These are phyloP conservation scores for Palythoa heliodiscus DNA, from an alignment of 92 coral and sea anemone genomes.

Conservation along the genomic window DNA sequence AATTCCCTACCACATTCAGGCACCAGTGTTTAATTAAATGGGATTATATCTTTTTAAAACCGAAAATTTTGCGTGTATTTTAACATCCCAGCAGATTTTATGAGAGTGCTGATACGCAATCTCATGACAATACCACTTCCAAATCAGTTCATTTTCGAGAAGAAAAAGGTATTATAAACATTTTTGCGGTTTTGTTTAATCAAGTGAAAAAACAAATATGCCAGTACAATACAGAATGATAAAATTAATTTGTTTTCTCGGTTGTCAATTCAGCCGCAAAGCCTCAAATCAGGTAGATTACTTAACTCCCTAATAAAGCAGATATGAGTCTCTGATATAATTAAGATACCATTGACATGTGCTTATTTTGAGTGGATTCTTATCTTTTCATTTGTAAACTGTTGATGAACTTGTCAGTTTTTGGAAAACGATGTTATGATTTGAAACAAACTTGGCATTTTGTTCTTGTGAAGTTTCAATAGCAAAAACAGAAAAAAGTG, in stretches of 20 bases:
- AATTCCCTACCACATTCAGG: background rate
- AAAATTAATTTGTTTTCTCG: conserved; percentile 15
- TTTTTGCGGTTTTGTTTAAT: conserved; percentile 24
- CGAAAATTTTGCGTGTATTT: background rate
- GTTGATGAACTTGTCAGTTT: background rate
- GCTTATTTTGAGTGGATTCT: background rate
- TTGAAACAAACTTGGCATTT: too few species aligned
- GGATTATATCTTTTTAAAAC: too few species aligned
- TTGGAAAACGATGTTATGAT: background rate
- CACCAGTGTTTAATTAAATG: background rate
- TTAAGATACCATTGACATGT: background rate
- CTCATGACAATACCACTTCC: background rate
- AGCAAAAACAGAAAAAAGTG: background rate
- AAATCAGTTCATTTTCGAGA: background rate
- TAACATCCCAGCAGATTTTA: too few species aligned
- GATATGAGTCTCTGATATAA: background rate
- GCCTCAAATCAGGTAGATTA: conserved; percentile 20
- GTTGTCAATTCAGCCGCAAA: conserved; percentile 9
- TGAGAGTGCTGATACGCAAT: background rate
- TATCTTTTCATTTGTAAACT: background rate
- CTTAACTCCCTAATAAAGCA: background rate
- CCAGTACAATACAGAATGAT: conserved; percentile 12
- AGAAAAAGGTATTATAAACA: background rate
- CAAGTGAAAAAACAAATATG: conserved; percentile 13
- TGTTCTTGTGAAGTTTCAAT: background rate